Evolutionary conservation across 2,888 invertebrate species (phyloP).

Genomic region (Poecilus cupreus): DNA sequence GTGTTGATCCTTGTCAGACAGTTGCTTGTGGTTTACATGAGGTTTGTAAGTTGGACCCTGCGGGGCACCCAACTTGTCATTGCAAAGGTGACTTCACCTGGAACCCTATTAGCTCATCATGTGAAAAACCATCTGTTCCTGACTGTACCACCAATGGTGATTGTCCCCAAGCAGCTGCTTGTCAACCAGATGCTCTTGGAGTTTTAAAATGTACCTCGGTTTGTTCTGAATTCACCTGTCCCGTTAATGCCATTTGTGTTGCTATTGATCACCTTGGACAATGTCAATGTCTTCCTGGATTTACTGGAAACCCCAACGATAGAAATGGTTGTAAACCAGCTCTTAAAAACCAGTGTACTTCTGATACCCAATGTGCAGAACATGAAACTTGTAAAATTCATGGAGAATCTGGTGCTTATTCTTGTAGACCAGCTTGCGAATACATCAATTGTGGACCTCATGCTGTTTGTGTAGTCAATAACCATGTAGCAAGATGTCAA

Average conservation of each 20-base stretch:
- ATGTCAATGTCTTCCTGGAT: conserved; percentile 90
- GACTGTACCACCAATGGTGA: conserved; percentile 84
- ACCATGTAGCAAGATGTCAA: conserved; percentile 91
- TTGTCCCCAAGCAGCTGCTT: conserved; percentile 82
- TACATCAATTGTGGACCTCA: conserved; percentile 87
- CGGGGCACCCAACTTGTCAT: conserved; percentile 84
- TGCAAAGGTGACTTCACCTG: conserved; percentile 87
- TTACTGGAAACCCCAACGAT: conserved; percentile 92
- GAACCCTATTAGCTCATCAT: conserved; percentile 87
- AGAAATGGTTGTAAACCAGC: conserved; percentile 88
- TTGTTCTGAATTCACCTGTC: conserved; percentile 89
- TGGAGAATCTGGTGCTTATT: conserved; percentile 75
- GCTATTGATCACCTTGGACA: conserved; percentile 83
- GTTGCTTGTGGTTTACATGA: conserved; percentile 90
- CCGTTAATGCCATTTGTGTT: conserved; percentile 87
- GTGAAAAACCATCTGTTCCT: conserved; percentile 91
- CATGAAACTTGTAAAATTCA: conserved; percentile 84
- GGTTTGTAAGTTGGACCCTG: conserved; percentile 81
- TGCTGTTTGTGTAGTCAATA: conserved; percentile 91
- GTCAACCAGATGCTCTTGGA: conserved; percentile 88
- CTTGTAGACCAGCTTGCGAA: conserved; percentile 87
- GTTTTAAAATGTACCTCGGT: conserved; percentile 88
- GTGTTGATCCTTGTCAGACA: conserved; percentile 86
- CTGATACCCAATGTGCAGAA: conserved; percentile 89
- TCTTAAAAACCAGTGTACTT: conserved; percentile 84